phyloP scores from a whole-genome alignment of 2,888 invertebrate genomes.

The Cheilosia urbana region DNA sequence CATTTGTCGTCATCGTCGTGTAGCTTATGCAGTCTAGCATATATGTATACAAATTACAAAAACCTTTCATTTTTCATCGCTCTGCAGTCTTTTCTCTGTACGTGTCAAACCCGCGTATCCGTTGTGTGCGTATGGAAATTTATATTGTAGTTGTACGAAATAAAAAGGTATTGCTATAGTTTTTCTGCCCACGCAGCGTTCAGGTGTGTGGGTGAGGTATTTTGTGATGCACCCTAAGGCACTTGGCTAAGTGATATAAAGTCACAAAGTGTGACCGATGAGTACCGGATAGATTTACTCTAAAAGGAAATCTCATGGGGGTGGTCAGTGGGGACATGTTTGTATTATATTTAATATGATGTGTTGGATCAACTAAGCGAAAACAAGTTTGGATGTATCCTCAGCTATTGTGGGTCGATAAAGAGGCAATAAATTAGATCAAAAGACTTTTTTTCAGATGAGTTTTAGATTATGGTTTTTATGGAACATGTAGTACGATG shows the following conservation, averaged over 20 bases:
- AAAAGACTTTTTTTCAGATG: too few relatives aligned
- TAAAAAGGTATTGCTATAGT: not conserved
- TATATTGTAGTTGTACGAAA: not conserved
- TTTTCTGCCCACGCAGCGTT: constrained; percentile 46
- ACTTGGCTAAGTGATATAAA: constrained; percentile 45
- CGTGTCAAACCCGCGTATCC: constrained; percentile 59
- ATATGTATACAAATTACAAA: constrained; percentile 47
- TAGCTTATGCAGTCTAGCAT: constrained; percentile 9
- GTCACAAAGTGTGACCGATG: constrained; percentile 61
- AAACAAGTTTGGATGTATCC: too few relatives aligned
- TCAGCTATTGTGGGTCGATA: too few relatives aligned
- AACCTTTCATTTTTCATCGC: constrained; percentile 66
- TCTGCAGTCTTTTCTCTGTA: constrained; percentile 14
- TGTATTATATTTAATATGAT: not conserved
- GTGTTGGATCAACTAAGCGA: too few relatives aligned
- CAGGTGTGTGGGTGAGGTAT: constrained; percentile 12
- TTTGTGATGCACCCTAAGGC: constrained; percentile 27
- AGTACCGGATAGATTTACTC: constrained; percentile 41
- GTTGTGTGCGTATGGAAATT: constrained; percentile 15
- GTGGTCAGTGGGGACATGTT: constrained; percentile 29
- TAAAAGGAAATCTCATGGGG: constrained; percentile 32
- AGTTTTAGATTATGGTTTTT: too few relatives aligned
- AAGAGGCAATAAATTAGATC: too few relatives aligned
- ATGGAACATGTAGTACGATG: too few relatives aligned
- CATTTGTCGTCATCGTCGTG: constrained; percentile 64